Evolutionary conservation across 2,888 invertebrate genomes (phyloP).

Genomic region (Shargacucullia verbasci): DNA sequence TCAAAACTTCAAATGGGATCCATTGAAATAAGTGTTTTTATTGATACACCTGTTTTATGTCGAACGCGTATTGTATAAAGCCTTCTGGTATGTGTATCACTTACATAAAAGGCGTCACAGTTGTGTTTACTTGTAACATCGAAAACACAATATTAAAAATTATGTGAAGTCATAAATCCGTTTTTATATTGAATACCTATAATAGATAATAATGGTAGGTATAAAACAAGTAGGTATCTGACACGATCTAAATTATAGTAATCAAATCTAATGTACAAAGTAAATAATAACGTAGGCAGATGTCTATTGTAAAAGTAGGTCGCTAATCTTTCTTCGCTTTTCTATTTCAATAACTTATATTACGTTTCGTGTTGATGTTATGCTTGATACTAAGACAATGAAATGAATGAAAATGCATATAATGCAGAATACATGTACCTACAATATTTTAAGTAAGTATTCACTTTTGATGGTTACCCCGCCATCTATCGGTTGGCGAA

Average conservation of each 20-base stretch:
- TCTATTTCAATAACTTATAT: constrained; percentile 14
- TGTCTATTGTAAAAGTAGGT: constrained; percentile 28
- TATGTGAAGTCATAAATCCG: background rate
- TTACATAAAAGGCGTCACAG: constrained; percentile 1
- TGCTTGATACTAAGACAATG: too few species aligned
- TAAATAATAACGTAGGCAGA: constrained; percentile 13
- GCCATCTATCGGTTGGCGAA: constrained; percentile 29
- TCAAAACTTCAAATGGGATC: background rate
- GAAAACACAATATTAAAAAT: constrained; percentile 1
- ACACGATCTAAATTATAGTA: constrained; percentile 14
- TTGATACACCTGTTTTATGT: constrained; percentile 14
- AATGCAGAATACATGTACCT: too few species aligned
- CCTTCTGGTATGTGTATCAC: constrained; percentile 12
- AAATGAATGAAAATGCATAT: too few species aligned
- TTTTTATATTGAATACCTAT: background rate
- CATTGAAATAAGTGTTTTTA: too few species aligned
- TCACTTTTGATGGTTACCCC: constrained; percentile 2
- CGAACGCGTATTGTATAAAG: constrained; percentile 1
- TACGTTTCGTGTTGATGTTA: background rate
- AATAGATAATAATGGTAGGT: background rate
- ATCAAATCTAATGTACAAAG: constrained; percentile 21
- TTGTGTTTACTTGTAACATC: constrained; percentile 11
- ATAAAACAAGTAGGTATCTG: background rate
- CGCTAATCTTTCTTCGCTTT: constrained; percentile 17
- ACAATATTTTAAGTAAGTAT: too few species aligned